Base-by-base conservation (phyloP, 2,113 vertebrate species). In the Burhinus bistriatus region DNA sequence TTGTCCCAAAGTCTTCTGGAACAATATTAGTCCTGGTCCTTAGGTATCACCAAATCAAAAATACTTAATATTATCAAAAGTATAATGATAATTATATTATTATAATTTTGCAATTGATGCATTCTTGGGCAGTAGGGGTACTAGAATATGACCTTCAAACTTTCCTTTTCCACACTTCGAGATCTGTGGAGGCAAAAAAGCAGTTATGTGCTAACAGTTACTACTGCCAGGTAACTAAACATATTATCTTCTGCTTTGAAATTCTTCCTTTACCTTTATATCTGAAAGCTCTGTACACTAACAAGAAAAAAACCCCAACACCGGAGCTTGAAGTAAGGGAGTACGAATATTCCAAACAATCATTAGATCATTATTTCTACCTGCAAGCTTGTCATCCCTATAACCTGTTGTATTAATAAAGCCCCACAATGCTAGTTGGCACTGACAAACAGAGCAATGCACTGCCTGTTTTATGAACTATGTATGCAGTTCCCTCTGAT, bases 371-470 rank as follows among this genome's bases (percentile, higher is more conserved):
- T 92, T 95, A 95, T 96, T 97, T 96, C 84, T 94, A 92, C 76
- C 90, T 94, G 80, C 91, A 89, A 93, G 66, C 51, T 90, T 97
- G 90, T 92, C 93, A 95, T 95, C 61, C 76, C 90, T 95, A 62
- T 86, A 92, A 91, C 73, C 75, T 94, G 52, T 81, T 92, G 80
- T 84, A 83, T 95, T 96, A 97, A 95, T 96, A 95, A 97, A 96
- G 83, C 65, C 62, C 32, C 47, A 15, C 32, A 94, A 91, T 85
- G 27, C 27, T 92, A 30, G 18, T 17, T 96, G 93, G 69, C 81
- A 55, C 62, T 94, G 96, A 77, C 77, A 92, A 79, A 92, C 40
- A 92, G 75, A 96, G 73, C 9, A 22, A 87, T 14, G 62, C 30
- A 42, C 36, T 75, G 49, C 38, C 26, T 91, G 49, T 85, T 97